phyloP scores from a whole-genome alignment of 2,113 vertebrate genomes.

The Laticauda colubrina region DNA sequence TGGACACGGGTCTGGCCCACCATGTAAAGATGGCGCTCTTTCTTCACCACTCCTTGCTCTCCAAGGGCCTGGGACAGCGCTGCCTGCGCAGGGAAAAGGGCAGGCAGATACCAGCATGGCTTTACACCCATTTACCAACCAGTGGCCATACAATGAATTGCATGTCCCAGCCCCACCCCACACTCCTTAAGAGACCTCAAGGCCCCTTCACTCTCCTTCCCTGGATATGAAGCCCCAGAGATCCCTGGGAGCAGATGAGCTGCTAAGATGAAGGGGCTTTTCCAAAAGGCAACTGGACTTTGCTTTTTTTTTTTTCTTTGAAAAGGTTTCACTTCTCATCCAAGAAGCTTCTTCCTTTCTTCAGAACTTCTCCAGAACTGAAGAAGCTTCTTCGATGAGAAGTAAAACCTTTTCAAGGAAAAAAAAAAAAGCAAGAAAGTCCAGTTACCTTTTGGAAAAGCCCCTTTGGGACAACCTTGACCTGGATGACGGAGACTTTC shows the following conservation, averaged over 20 bases:
- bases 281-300: too few relatives aligned
- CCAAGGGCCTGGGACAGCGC: conserved; percentile 75
- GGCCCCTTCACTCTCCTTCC: background rate
- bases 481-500: background rate
- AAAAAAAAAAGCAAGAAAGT: too few relatives aligned
- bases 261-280: background rate
- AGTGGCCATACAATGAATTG: background rate
- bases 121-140: background rate
- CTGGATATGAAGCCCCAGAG: background rate
- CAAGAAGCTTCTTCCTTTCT: background rate
- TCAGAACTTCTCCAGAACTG: background rate
- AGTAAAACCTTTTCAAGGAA: background rate
- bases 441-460: background rate
- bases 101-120: background rate
- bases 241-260: background rate
- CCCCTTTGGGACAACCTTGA: background rate
- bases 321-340: background rate
- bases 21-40: conserved; percentile 75
- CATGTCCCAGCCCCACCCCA: background rate
- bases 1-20: conserved; percentile 83
- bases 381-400: background rate
- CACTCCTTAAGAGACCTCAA: background rate
- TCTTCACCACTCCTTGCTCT: conserved; percentile 75
- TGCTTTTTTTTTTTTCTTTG: too few relatives aligned
- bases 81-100: conserved; percentile 13